Conservation (phyloP, 2,113 vertebrate species). For the Psilopogon haemacephalus region DNA sequence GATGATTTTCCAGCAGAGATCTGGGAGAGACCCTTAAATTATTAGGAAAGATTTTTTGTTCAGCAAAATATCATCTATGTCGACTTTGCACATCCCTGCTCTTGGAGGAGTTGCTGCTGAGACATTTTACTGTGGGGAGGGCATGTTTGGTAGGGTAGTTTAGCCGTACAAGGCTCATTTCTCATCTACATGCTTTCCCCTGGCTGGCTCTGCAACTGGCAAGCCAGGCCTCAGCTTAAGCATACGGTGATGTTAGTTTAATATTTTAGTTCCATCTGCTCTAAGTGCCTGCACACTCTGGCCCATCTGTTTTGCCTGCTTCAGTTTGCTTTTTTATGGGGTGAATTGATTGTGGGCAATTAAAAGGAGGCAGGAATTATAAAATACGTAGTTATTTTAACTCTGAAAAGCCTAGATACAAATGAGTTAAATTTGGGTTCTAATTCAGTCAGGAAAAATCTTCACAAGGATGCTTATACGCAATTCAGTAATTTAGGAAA, state of each 20-base stretch:
- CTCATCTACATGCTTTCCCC: slow-evolving; percentile 56
- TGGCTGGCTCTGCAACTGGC: slow-evolving; percentile 37
- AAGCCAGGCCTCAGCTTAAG: slow-evolving; percentile 45
- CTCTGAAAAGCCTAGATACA: too few species aligned
- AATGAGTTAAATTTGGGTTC: too few species aligned
- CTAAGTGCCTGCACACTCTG: slow-evolving; percentile 61
- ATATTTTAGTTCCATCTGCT: slow-evolving; percentile 80
- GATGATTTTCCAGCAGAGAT: slow-evolving; percentile 32
- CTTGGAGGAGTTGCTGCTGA: slow-evolving; percentile 25
- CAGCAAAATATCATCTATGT: not conserved
- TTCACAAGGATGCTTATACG: too few species aligned
- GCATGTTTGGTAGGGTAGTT: slow-evolving; percentile 50
- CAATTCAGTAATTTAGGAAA: too few species aligned
- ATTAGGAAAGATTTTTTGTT: slow-evolving; percentile 8
- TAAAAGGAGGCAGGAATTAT: too few species aligned
- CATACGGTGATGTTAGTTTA: slow-evolving; percentile 74
- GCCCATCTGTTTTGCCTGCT: slow-evolving; percentile 71
- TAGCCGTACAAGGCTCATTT: slow-evolving; percentile 40
- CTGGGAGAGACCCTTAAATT: not conserved
- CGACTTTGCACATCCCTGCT: not conserved
- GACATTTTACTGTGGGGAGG: not conserved
- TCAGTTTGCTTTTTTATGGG: slow-evolving; percentile 41
- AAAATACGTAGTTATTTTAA: too few species aligned
- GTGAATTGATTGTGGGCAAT: too few species aligned
- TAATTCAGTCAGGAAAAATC: too few species aligned